Base-by-base conservation (phyloP, 2,888 invertebrate genomes). In the Diarsia mendica region DNA sequence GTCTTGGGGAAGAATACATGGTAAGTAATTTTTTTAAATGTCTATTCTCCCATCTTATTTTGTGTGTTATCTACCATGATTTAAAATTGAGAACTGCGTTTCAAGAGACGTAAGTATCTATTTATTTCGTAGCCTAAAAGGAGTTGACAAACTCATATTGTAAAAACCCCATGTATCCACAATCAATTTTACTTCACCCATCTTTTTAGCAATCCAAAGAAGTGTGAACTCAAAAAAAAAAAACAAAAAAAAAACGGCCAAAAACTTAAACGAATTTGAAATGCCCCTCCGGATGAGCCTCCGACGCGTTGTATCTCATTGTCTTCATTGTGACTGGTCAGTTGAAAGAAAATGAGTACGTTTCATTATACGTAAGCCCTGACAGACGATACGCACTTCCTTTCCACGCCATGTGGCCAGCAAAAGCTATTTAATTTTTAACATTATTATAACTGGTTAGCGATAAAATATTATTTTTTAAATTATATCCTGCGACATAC, bases 351-450 rank as follows among this genome's bases (percentile, higher is more conserved):
- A 95, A 94, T 94, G 92, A 93, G 92, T 91, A 93, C 93, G 90
- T 93, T 95, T 93, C 93, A 94, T 95, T 95, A 95, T 92, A 94
- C 93, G 93, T 94, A 33, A 94, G 91, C 91, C 90, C 94, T 93
- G 95, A 94, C 95, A 96, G 95, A 91, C 95, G 96, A 96, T 95
- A 95, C 95, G 93, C 90, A 95, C 95, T 96, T 96, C 96, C 96
- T 95, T 89, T 92, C 92, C 91, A 91, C 91, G 92, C 94, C 96
- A 95, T 95, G 94, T 96, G 96, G 91, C 91, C 85, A 86, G 86
- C 76, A 79, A 79, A 80, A 80, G 88, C 91, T 93, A 93, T 94
- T 94, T 90, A 91, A 91, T 90, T 90, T 73, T 90, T 85, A 67
- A 80, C 85, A 86, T 89, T 89, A 88, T 84, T 84, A 83, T 82